A percentile compares a stretch with the other conserved stretches of the same genome.
phyloP scores from a whole-genome alignment of 2,797 vertebrate species.

The Cyclopterus lumpus region DNA sequence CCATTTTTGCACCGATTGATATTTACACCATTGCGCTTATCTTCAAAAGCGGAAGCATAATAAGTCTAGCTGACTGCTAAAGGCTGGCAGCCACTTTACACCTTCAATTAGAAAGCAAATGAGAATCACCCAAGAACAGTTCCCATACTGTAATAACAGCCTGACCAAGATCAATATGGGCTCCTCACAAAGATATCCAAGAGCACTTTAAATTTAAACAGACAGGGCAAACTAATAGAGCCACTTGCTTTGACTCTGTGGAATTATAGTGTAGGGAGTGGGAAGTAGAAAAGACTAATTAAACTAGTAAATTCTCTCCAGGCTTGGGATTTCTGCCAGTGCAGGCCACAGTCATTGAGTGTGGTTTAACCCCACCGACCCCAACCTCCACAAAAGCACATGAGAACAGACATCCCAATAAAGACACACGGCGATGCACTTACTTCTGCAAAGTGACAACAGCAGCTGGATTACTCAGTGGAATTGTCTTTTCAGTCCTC shows the following conservation, averaged over 20 bases:
- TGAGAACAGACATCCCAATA: conserved; percentile 15
- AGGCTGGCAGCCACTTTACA: conserved; percentile 40
- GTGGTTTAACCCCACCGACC: conserved; percentile 34
- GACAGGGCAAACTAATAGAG: conserved; percentile 74
- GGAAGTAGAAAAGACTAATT: conserved; percentile 75
- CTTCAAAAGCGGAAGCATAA: conserved; percentile 18
- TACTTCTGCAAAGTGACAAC: conserved; percentile 19
- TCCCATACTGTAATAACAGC: conserved; percentile 60
- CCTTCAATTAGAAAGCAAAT: conserved; percentile 48
- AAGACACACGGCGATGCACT: conserved; percentile 11
- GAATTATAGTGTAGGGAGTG: conserved; percentile 70
- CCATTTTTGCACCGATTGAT: not conserved
- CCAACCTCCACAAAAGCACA: not conserved
- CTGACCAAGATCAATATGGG: conserved; percentile 69
- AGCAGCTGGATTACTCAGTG: conserved; percentile 12
- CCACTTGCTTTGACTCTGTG: conserved; percentile 76
- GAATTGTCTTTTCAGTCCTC: conserved; percentile 5
- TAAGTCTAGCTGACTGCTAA: conserved; percentile 13
- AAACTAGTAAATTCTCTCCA: conserved; percentile 78
- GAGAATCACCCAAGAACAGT: conserved; percentile 47
- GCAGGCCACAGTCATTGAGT: conserved; percentile 15
- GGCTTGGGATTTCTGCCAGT: conserved; percentile 49
- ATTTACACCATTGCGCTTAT: not conserved
- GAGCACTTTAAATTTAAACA: conserved; percentile 73
- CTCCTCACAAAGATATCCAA: conserved; percentile 66